Evolutionary conservation across 2,888 invertebrate species (phyloP).

Genomic region (Ashinkailepas kermadecensis): DNA sequence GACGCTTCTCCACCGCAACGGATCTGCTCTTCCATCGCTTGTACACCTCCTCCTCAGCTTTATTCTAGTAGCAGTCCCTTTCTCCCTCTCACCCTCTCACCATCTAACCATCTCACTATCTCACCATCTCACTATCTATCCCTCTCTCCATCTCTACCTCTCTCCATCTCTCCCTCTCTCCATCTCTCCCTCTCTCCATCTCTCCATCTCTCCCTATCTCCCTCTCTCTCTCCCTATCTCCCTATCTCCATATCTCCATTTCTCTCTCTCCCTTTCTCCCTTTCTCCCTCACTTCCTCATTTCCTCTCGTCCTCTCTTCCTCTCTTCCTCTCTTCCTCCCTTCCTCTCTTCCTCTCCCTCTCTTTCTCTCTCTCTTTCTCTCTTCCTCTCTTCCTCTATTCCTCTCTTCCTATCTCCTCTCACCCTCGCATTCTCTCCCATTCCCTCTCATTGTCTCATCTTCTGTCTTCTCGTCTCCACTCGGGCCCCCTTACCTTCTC

Average conservation of each 20-base stretch:
- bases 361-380: too few relatives aligned
- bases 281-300: background rate
- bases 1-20: too few relatives aligned
- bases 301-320: background rate
- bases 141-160: background rate
- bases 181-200: background rate
- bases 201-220: background rate
- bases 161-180: background rate
- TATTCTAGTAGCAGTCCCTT: background rate
- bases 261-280: too few relatives aligned
- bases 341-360: background rate
- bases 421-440: too few relatives aligned
- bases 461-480: too few relatives aligned
- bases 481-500: too few relatives aligned
- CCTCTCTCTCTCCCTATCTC: background rate
- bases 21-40: background rate
- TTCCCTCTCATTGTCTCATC: too few relatives aligned
- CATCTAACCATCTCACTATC: background rate
- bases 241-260: background rate
- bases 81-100: background rate
- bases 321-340: slow-evolving; percentile 5
- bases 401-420: too few relatives aligned
- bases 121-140: background rate
- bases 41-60: background rate
- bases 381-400: too few relatives aligned